phyloP scores from a whole-genome alignment of 2,113 vertebrate species.

The Malurus alboscapulatus region DNA sequence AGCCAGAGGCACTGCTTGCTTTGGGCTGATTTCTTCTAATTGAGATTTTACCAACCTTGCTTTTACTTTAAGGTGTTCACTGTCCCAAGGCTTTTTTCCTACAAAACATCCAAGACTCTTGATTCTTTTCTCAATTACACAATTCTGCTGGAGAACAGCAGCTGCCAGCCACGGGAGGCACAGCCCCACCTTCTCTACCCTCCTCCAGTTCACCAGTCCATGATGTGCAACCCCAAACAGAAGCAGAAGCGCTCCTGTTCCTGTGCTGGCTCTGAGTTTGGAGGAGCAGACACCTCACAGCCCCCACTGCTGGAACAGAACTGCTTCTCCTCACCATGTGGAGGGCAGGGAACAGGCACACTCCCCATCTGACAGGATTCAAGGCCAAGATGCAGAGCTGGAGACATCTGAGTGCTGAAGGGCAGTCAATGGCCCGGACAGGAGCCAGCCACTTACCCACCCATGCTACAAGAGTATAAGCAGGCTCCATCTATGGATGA shows the following conservation, averaged over 20 bases:
- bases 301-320: not conserved
- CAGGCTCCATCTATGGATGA: not conserved
- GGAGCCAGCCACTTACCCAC: not conserved
- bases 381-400: not conserved
- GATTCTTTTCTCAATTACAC: not conserved
- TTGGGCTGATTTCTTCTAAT: not conserved
- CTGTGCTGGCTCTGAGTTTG: not conserved
- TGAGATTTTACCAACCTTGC: not conserved
- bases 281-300: not conserved
- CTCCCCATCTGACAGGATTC: not conserved
- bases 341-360: not conserved
- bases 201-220: not conserved
- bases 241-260: not conserved
- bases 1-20: not conserved
- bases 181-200: not conserved
- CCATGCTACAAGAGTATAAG: not conserved
- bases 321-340: not conserved
- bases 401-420: not conserved
- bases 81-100: not conserved
- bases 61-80: not conserved
- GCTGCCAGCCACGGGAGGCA: not conserved
- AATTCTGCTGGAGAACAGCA: not conserved
- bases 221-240: not conserved
- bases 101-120: not conserved
- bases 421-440: fast-evolving